These are phyloP conservation scores for Megaleporinus macrocephalus DNA, from an alignment of 2,113 vertebrate genomes.

Conservation along the genomic window DNA sequence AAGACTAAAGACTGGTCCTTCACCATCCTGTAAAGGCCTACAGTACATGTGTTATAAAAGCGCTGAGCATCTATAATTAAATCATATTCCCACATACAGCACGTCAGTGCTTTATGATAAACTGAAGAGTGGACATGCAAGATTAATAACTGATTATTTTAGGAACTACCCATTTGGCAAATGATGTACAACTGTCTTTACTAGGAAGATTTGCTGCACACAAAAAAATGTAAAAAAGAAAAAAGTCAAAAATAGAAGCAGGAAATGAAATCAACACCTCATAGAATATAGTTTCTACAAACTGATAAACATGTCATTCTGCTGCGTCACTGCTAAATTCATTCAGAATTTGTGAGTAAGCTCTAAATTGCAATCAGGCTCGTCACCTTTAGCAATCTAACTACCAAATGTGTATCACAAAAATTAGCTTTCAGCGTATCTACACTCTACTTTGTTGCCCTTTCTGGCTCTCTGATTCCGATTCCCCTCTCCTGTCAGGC, in stretches of 20 bases:
- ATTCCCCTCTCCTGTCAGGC: background rate
- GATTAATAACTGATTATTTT: background rate
- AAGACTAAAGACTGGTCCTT: background rate
- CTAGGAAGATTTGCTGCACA: background rate
- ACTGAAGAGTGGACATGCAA: background rate
- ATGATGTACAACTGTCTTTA: background rate
- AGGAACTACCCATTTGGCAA: background rate
- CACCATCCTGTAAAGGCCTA: background rate
- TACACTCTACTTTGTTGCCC: background rate
- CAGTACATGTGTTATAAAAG: background rate
- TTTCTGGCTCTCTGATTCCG: background rate
- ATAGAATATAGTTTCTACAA: too few relatives aligned
- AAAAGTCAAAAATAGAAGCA: background rate
- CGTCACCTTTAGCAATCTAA: too few relatives aligned
- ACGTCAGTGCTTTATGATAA: background rate
- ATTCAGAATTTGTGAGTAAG: too few relatives aligned
- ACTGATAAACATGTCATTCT: too few relatives aligned
- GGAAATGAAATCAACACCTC: too few relatives aligned
- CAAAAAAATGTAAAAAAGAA: too few relatives aligned
- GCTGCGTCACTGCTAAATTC: too few relatives aligned
- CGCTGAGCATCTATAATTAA: constrained; percentile 18
- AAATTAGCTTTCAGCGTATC: background rate
- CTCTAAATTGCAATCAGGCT: too few relatives aligned
- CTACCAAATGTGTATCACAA: too few relatives aligned
- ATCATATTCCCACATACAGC: constrained; percentile 12